phyloP scores from a whole-genome alignment of 1,140 invertebrate genomes.

The Centruroides sculpturatus region DNA sequence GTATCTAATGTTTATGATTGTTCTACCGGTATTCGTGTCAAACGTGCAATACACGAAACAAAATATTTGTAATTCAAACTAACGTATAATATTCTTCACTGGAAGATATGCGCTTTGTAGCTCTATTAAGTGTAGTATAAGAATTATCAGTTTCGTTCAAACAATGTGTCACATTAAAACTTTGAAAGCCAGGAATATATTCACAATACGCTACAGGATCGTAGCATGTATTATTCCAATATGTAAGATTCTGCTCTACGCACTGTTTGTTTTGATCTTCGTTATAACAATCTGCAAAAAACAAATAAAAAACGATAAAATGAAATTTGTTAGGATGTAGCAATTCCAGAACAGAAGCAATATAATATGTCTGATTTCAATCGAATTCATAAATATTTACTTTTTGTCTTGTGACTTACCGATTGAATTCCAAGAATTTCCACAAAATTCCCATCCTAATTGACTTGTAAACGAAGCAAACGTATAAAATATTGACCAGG shows the following conservation, averaged over 20 bases:
- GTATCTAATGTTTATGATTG: too few species aligned
- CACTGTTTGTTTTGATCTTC: background rate
- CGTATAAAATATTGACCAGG: conserved; percentile 56
- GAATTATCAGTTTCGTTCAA: background rate
- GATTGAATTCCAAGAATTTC: conserved; percentile 25
- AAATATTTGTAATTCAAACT: background rate
- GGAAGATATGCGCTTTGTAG: background rate
- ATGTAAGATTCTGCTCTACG: background rate
- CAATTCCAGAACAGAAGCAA: too few species aligned
- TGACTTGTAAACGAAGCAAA: conserved; percentile 43
- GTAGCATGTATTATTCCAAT: conserved; percentile 1
- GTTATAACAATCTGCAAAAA: background rate
- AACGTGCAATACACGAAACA: too few species aligned
- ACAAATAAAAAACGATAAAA: too few species aligned
- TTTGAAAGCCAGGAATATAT: background rate
- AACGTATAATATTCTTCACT: background rate
- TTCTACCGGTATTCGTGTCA: too few species aligned
- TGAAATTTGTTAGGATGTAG: too few species aligned
- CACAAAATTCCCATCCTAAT: conserved; percentile 49
- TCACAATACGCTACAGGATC: background rate
- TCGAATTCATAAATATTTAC: too few species aligned
- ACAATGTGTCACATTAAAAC: background rate
- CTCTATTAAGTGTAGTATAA: background rate
- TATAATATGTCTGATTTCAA: too few species aligned
- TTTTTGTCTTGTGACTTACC: background rate